Evolutionary conservation across 2,888 invertebrate genomes (phyloP).

Genomic region (Camptogramma bilineatum): DNA sequence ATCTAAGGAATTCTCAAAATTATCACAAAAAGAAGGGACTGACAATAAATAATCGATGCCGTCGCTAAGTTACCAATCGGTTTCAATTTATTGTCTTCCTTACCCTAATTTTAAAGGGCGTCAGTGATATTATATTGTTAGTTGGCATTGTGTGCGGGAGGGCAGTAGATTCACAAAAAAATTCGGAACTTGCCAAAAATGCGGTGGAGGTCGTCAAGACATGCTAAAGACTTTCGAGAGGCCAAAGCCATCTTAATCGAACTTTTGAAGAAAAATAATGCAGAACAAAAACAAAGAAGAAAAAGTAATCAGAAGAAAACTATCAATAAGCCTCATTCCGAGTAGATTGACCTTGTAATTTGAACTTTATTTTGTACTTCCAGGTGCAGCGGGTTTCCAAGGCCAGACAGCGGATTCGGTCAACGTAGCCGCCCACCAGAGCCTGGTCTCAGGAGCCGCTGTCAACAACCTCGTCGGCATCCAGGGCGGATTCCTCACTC

Average conservation of each 20-base stretch:
- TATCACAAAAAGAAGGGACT: not conserved
- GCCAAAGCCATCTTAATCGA: too few relatives aligned
- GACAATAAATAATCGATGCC: not conserved
- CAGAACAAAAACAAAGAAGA: not conserved
- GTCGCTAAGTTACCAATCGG: not conserved
- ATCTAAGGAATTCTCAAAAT: not conserved
- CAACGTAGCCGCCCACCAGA: constrained; percentile 80
- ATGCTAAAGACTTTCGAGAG: too few relatives aligned
- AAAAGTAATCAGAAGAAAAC: not conserved
- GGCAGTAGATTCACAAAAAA: too few relatives aligned
- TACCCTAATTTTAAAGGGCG: too few relatives aligned
- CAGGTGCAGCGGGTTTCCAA: constrained; percentile 78
- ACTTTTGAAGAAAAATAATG: too few relatives aligned
- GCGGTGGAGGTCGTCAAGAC: too few relatives aligned
- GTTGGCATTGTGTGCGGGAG: not conserved
- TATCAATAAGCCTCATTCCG: not conserved
- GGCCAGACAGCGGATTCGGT: constrained; percentile 79
- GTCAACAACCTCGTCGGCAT: constrained; percentile 77
- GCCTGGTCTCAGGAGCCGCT: constrained; percentile 76
- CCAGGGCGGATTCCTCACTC: constrained; percentile 69
- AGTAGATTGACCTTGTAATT: not conserved
- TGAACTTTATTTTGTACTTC: not conserved
- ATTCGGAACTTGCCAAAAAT: too few relatives aligned
- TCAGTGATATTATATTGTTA: not conserved
- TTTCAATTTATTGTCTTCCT: not conserved